Evolutionary conservation across 2,113 vertebrate genomes (phyloP), one percentile per base, ranked within the genome.

Genomic region (Toxotes jaculatrix): DNA sequence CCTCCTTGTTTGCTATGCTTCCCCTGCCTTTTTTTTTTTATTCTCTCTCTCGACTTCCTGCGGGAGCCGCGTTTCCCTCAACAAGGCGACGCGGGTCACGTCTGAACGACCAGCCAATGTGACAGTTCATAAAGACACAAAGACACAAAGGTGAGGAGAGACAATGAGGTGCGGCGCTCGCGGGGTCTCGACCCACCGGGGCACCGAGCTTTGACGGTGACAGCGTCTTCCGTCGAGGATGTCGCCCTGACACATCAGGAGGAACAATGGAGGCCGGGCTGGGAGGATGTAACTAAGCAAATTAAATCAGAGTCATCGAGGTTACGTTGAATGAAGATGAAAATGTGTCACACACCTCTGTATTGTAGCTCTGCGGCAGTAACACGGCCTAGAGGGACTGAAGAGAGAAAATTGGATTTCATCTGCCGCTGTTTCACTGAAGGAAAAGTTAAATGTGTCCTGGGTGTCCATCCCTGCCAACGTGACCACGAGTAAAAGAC

Each of bases 131-230:
- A 19, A 66, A 51, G 49, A 57, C 81, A 83, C 69, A 66, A 77
- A 91, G 86, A 60, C 77, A 80, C 84, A 84, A 77, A 92, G 91
- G 92, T 90, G 91, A 92, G 86, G 80, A 79, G 62, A 79, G 77
- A 90, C 90, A 87, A 84, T 80, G 83, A 85, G 76, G 83, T n/a
- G 36, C 61, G 36, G 68, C 45, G 51, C 63, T 77, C 17, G 40
- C 27, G 55, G 87, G 89, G 87, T 82, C 91, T 38, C n/a, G 88
- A 87, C 89, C 82, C 17, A 40, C 59, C 65, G n/a, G 63, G 72
- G 55, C 64, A 1, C 53, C 23, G 21, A 19, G 84, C 80, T 78
- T 76, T 73, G 81, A 89, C 78, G 71, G 80, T 92, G 92, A 93
- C 90, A 87, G 79, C 57, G 31, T 38, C 77, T 82, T 92, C 92